Conservation (phyloP, 2,888 invertebrate genomes). For the Apomyelois bistriatella region DNA sequence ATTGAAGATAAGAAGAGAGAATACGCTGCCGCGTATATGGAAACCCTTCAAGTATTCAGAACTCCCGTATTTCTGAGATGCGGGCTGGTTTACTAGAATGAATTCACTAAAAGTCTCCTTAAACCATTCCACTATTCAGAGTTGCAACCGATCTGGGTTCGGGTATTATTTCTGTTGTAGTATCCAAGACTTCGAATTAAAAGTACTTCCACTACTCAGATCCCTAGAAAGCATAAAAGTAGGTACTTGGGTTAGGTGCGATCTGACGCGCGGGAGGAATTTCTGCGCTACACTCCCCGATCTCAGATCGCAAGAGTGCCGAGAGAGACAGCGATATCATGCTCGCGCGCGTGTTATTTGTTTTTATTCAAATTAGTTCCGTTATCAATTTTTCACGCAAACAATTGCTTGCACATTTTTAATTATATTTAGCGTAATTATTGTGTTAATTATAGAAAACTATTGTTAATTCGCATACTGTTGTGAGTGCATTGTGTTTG, state of each 20-base stretch:
- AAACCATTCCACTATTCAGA: too few relatives aligned
- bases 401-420: background rate
- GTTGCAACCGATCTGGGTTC: background rate
- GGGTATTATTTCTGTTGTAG: background rate
- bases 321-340: too few relatives aligned
- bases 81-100: background rate
- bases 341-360: background rate
- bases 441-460: background rate
- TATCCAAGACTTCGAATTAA: too few relatives aligned
- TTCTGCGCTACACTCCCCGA: background rate
- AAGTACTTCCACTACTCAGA: too few relatives aligned
- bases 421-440: background rate
- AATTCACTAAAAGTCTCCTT: background rate
- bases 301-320: background rate
- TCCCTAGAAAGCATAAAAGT: too few relatives aligned
- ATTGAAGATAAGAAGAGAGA: too few relatives aligned
- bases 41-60: too few relatives aligned
- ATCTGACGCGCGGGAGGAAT: background rate
- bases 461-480: background rate
- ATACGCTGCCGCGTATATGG: too few relatives aligned
- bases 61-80: background rate
- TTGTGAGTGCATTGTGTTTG: background rate
- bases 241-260: background rate
- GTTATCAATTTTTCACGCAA: background rate
- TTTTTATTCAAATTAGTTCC: background rate